Conservation (phyloP, 2,888 invertebrate genomes). For the Drosophila helvetica region DNA sequence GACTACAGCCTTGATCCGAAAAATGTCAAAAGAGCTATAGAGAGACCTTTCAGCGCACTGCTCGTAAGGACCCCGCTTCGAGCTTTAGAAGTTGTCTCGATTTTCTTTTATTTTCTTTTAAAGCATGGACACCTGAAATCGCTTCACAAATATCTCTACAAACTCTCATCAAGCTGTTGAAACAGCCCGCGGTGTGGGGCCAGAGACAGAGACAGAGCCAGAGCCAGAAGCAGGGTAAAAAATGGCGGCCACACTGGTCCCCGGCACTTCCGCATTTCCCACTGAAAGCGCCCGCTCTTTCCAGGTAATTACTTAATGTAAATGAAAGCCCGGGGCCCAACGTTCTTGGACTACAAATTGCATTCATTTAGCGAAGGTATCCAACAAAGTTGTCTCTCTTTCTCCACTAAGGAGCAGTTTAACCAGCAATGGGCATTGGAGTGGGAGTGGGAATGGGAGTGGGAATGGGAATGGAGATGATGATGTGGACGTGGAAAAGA, state of each 20-base stretch:
- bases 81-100: not conserved
- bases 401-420: constrained; percentile 8
- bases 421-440: no score
- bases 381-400: constrained; percentile 26
- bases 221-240: constrained; percentile 17
- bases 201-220: constrained; percentile 29
- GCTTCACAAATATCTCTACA: not conserved
- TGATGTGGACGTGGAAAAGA: not conserved
- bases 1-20: no score
- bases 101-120: no score
- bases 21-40: no score
- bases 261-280: not conserved
- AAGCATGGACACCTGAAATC: not conserved
- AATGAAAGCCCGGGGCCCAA: constrained; percentile 55
- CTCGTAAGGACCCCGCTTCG: no score
- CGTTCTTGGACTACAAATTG: constrained; percentile 59
- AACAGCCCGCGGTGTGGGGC: constrained; percentile 3
- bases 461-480: not conserved
- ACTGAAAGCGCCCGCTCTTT: constrained; percentile 2
- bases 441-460: not conserved
- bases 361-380: constrained; percentile 40
- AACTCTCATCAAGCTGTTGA: not conserved
- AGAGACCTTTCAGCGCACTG: no score
- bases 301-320: constrained; percentile 71
- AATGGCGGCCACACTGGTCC: constrained; percentile 13